Evolutionary conservation across 2,113 vertebrate genomes (phyloP), one percentile per base, ranked within the genome.

Genomic region (Emydura subglobosa): DNA sequence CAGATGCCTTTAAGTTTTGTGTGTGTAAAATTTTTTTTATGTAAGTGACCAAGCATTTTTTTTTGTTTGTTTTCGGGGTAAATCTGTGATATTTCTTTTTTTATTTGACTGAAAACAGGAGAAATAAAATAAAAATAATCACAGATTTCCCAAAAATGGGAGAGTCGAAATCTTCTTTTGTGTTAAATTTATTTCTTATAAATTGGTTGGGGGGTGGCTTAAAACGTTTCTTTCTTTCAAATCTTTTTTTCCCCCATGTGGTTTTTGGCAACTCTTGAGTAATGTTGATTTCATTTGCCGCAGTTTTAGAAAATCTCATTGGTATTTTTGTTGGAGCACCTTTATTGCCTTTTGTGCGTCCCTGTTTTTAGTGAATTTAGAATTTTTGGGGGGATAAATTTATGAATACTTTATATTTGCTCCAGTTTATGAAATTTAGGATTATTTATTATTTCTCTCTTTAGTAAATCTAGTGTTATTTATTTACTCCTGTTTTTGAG

Each of bases 61-160:
- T 53, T 87, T 92, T 78, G 47, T 83, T 85, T 47, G 29, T 79
- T 25, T 53, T 59, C 11, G 53, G 49, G 47, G 8, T 42, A 24
- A 59, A 72, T 61, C 24, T n/a, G 55, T 61, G 47, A 31, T 84
- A 34, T 61, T 72, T 81, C 27, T 74, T 76, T 49, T 78, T 68
- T n/a, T n/a, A 81, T 86, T 86, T 51, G 80, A 79, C 91, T 65
- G 72, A 87, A 87, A 92, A 83, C 49, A 72, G 91, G 85, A 87
- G 85, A 92, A 86, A 91, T 91, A 65, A 78, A 53, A 59, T 39
- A 47, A 57, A 87, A 19, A 51, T n/a, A 31, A n/a, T 65, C 65
- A 68, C 65, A 68, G 65, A 39, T 39, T 68, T 68, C 65, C 65
- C 65, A 39, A 39, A n/a, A n/a, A n/a, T 68, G 65, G 65, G 65